Conservation (phyloP, 37 sponge, comb jelly and placozoan genomes). For the Chondrosia reniformis region DNA sequence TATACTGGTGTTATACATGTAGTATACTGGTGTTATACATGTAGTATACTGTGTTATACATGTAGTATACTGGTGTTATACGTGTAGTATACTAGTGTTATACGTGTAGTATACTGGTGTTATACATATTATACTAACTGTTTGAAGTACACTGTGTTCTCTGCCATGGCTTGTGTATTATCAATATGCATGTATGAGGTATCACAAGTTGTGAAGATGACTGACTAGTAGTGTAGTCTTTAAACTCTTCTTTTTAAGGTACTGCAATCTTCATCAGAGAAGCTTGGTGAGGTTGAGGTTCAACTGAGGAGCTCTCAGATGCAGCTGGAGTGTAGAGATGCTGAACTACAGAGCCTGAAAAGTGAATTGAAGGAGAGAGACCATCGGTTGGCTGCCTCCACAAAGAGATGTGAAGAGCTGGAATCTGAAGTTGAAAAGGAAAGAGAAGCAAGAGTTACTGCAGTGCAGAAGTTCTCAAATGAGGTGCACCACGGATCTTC, state of each 20-base stretch:
- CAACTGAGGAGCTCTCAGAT: constrained; percentile 7
- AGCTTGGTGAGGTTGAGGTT: constrained; percentile 4
- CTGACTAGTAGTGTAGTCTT: too few species aligned
- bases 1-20: too few species aligned
- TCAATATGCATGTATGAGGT: too few species aligned
- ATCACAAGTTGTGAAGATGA: too few species aligned
- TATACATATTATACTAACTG: too few species aligned
- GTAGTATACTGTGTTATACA: too few species aligned
- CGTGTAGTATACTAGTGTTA: too few species aligned
- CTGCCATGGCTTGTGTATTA: too few species aligned
- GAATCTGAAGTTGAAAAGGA: neutral
- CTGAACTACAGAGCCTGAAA: neutral
- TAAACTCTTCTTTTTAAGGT: neutral
- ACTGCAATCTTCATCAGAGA: neutral
- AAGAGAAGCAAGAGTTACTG: neutral
- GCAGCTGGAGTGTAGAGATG: neutral
- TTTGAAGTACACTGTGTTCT: neutral
- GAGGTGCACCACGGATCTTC: constrained; percentile 19
- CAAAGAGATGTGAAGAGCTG: neutral
- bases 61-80: neutral
- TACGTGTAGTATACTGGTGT: too few species aligned
- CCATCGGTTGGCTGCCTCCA: neutral
- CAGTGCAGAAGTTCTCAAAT: constrained; percentile 6
- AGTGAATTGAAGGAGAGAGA: neutral
- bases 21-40: too few species aligned